These are phyloP conservation scores for Holothuria scabra DNA, from an alignment of 53 echinoderm and acorn worm species.

Conservation along the genomic window DNA sequence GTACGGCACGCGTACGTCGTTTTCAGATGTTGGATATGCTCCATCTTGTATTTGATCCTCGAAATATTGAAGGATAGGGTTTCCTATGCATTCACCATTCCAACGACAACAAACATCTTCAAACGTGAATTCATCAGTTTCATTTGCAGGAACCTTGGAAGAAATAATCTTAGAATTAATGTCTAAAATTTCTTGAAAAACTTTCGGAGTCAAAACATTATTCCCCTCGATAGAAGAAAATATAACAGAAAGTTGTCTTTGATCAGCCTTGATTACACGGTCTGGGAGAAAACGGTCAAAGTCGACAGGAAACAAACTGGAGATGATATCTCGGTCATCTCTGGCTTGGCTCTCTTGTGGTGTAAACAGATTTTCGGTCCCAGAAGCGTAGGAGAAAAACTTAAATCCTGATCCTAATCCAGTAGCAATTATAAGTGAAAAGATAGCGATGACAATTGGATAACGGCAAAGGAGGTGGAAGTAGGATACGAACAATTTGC, in stretches of 20 bases:
- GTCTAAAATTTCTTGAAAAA: conserved; percentile 54
- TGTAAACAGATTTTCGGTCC: conserved; percentile 54
- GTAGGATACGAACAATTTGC: background rate
- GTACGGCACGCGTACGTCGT: background rate
- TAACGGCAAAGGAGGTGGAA: background rate
- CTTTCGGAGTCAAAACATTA: conserved; percentile 51
- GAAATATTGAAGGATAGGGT: conserved; percentile 46
- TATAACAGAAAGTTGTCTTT: conserved; percentile 43
- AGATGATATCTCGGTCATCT: conserved; percentile 41
- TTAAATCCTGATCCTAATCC: conserved; percentile 13
- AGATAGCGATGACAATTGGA: background rate
- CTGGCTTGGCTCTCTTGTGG: conserved; percentile 62
- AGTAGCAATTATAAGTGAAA: background rate
- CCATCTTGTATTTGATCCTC: background rate
- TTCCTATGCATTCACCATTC: conserved; percentile 40
- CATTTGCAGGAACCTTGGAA: background rate
- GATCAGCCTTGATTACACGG: conserved; percentile 48
- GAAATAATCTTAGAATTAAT: conserved; percentile 27
- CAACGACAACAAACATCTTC: conserved; percentile 3
- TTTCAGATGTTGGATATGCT: background rate
- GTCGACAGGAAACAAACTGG: conserved; percentile 55
- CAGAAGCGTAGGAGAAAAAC: conserved; percentile 1
- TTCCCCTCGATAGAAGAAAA: conserved; percentile 45
- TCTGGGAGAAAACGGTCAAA: conserved; percentile 49
- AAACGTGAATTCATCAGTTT: conserved; percentile 23